Evolutionary conservation across 2,113 vertebrate genomes (phyloP), one percentile per base, ranked within the genome.

Genomic region (Clarias gariepinus): DNA sequence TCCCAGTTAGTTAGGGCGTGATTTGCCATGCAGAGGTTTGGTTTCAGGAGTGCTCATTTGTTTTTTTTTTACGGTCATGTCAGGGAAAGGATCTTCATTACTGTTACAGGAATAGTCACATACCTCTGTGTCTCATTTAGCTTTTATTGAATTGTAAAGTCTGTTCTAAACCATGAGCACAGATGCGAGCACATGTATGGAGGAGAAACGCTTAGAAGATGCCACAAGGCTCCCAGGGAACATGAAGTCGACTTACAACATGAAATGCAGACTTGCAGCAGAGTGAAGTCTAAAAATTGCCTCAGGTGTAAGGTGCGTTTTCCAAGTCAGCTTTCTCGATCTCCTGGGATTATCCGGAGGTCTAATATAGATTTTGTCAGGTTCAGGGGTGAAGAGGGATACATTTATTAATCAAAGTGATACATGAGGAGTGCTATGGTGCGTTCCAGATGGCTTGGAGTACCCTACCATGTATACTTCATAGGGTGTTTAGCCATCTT

Each of bases 21-120:
- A 82, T 90, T 87, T 57, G 85, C 74, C 85, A 82, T 73, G 68
- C 33, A 76, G 64, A 85, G 82, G 69, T 36, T 74, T 25, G 13
- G 23, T 83, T 2, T 68, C 58, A 76, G 76, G 16, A 19, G 41
- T 63, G 81, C 71, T 82, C 53, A 52, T 85, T 85, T 87, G 79
- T 11, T 77, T 90, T 47, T 41, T 41, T 47, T 47, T 85, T 73
- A 82, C 86, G 80, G 47, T 73, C 52, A 23, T 69, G 71, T 82
- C 53, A 83, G 55, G 0, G 16, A 28, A 52, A 60, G 19, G 47
- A 73, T 76, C 63, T 84, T 73, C 60, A 74, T 69, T 68, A 47
- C 63, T 55, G 64, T 81, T 23, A 33, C 77, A 73, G 41, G 52
- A 81, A 84, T 71, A 57, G 52, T 28, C 58, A 11, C 28, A 57